phyloP scores from a whole-genome alignment of 2,797 vertebrate genomes.

The Nannoperca obscura region DNA sequence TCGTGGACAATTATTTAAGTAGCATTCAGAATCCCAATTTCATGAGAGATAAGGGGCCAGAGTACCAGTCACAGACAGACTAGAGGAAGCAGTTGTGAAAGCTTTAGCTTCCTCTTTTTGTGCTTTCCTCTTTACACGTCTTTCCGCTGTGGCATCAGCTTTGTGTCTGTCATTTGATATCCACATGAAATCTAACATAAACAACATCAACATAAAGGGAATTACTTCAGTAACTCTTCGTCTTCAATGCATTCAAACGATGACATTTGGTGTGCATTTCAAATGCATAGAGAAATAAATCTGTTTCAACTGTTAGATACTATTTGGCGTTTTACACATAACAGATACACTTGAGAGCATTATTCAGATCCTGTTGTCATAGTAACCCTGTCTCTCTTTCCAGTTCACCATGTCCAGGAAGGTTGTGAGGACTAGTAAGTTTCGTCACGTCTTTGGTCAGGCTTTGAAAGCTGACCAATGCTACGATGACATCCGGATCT shows the following conservation, averaged over 20 bases:
- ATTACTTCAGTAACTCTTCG: background rate
- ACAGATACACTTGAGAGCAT: background rate
- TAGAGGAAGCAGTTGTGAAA: constrained; percentile 81
- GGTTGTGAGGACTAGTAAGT: constrained; percentile 93
- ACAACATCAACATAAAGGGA: background rate
- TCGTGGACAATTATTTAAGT: background rate
- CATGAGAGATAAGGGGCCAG: constrained; percentile 4
- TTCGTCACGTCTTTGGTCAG: constrained; percentile 94
- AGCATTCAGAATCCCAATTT: background rate
- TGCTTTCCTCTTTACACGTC: constrained; percentile 59
- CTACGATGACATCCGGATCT: constrained; percentile 94
- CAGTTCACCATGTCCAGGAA: constrained; percentile 89
- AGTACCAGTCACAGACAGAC: constrained; percentile 45
- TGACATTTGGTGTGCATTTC: background rate
- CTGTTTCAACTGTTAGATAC: background rate
- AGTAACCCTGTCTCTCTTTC: background rate
- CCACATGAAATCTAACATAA: constrained; percentile 26
- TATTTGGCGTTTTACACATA: background rate
- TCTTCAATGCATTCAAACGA: background rate
- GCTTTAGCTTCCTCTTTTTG: constrained; percentile 72
- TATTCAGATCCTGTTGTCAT: background rate
- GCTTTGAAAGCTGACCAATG: constrained; percentile 91
- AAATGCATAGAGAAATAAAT: background rate
- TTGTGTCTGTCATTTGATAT: constrained; percentile 43
- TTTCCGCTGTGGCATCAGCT: constrained; percentile 67